These are phyloP conservation scores for Kryptopterus vitreolus DNA, from an alignment of 2,797 vertebrate species.

Conservation along the genomic window DNA sequence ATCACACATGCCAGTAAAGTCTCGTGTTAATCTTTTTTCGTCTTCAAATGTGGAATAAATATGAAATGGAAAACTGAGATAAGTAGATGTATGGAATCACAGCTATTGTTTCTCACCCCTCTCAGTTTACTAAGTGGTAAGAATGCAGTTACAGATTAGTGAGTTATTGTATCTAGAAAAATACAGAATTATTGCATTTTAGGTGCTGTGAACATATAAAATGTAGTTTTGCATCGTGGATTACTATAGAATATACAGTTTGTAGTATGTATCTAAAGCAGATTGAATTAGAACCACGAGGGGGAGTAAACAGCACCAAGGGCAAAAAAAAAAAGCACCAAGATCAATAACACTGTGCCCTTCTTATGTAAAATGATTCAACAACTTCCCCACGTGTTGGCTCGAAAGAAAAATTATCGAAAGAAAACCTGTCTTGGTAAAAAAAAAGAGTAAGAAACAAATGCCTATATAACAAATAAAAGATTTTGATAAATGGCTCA, in stretches of 20 bases:
- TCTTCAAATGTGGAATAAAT: background rate
- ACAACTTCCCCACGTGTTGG: background rate
- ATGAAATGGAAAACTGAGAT: background rate
- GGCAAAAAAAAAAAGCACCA: background rate
- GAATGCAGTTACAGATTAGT: background rate
- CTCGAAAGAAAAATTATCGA: background rate
- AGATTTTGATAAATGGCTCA: background rate
- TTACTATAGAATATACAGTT: background rate
- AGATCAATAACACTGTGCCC: background rate
- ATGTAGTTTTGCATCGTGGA: background rate
- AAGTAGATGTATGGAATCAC: background rate
- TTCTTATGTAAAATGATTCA: background rate
- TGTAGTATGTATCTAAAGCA: background rate
- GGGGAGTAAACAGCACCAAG: conserved; percentile 6
- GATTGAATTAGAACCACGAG: background rate
- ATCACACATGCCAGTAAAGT: background rate
- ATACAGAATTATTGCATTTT: background rate
- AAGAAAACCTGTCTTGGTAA: background rate
- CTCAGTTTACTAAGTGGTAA: background rate
- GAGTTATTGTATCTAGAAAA: background rate
- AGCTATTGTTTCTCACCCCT: background rate
- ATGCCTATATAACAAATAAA: background rate
- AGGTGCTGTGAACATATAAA: background rate
- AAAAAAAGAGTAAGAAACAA: background rate
- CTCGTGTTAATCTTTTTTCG: background rate